A percentile compares a stretch with the other conserved stretches of the same genome.
Conservation (phyloP, 2,797 vertebrate species). For the Pogonophryne albipinna region DNA sequence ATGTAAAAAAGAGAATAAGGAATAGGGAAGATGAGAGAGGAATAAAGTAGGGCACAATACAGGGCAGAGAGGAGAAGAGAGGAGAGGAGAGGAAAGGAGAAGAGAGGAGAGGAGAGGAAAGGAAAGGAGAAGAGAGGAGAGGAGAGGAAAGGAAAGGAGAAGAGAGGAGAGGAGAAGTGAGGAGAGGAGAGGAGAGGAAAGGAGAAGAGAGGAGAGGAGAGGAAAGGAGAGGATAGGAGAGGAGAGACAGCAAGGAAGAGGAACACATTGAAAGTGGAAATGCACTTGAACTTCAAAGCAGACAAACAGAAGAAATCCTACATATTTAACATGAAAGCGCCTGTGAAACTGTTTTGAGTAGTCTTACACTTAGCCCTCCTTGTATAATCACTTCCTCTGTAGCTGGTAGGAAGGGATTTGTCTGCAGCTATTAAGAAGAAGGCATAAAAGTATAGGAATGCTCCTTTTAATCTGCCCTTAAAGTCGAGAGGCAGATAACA, state of each 20-base stretch:
- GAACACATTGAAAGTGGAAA: constrained; percentile 29
- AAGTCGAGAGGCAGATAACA: constrained; percentile 78
- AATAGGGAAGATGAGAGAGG: constrained; percentile 25
- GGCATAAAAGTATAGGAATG: constrained; percentile 66
- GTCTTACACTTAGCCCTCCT: constrained; percentile 53
- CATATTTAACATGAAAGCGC: constrained; percentile 64
- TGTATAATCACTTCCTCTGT: constrained; percentile 65
- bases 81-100: neutral
- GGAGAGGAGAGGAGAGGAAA: neutral
- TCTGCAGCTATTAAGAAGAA: constrained; percentile 69
- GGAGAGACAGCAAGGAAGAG: constrained; percentile 1
- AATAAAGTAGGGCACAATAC: constrained; percentile 24
- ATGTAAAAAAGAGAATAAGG: constrained; percentile 26
- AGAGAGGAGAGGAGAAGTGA: neutral
- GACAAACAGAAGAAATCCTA: constrained; percentile 66
- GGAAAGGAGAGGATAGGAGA: neutral
- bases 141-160: neutral
- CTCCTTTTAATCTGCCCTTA: constrained; percentile 76
- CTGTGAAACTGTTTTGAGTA: constrained; percentile 45
- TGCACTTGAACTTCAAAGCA: constrained; percentile 68
- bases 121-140: neutral
- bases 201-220: neutral
- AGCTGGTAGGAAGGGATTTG: constrained; percentile 72
- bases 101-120: neutral
- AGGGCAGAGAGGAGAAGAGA: neutral